Percentiles rank a stretch among this genome's conserved stretches.
Evolutionary conservation across 2,888 invertebrate species (phyloP).

Genomic region (Ormyrus thymus): DNA sequence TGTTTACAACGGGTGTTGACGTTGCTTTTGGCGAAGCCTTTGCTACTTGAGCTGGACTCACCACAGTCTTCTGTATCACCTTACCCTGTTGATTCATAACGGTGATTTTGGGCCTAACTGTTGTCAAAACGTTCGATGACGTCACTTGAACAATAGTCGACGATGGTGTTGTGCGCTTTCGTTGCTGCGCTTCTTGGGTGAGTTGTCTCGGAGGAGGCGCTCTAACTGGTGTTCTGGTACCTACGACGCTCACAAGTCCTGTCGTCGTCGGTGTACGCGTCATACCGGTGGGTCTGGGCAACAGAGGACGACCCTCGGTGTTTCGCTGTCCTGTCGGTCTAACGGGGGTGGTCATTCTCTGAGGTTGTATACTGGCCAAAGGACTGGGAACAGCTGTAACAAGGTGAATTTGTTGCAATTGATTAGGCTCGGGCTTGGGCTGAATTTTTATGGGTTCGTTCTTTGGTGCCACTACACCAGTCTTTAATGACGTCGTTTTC

Average conservation of each 20-base stretch:
- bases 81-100: constrained; percentile 63
- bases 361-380: constrained; percentile 63
- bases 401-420: constrained; percentile 71
- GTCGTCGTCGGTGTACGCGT: constrained; percentile 45
- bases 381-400: constrained; percentile 70
- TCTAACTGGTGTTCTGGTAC: constrained; percentile 65
- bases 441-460: constrained; percentile 72
- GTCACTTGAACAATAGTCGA: constrained; percentile 58
- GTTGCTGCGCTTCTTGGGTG: constrained; percentile 53
- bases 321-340: constrained; percentile 34
- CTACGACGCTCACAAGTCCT: constrained; percentile 18
- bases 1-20: constrained; percentile 57
- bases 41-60: constrained; percentile 60
- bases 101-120: constrained; percentile 66
- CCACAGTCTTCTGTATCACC: constrained; percentile 63
- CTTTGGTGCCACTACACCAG: constrained; percentile 63
- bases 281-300: constrained; percentile 35
- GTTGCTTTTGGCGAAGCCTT: constrained; percentile 55
- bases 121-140: constrained; percentile 60
- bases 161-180: constrained; percentile 54
- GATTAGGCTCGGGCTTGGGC: constrained; percentile 71
- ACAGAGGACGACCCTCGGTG: constrained; percentile 59
- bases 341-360: constrained; percentile 62
- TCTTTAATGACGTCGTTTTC: constrained; percentile 62
- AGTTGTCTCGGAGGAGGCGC: constrained; percentile 62